phyloP scores from a whole-genome alignment of 37 sponge, comb jelly and placozoan species.

The Geodia barretti region DNA sequence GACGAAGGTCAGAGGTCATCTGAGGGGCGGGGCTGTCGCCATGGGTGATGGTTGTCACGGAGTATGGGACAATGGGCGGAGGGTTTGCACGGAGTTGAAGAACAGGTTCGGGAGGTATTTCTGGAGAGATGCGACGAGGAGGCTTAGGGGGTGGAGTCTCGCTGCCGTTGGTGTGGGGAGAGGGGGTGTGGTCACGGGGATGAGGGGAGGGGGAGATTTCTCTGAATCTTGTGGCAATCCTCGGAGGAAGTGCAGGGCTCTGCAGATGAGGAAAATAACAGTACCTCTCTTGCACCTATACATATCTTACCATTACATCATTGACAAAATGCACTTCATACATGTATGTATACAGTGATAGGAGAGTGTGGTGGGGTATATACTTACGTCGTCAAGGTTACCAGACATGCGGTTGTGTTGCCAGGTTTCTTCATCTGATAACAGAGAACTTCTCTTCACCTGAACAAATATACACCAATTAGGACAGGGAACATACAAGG shows the following conservation, averaged over 20 bases:
- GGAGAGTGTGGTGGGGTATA: neutral
- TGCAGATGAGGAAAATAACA: neutral
- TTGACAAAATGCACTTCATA: neutral
- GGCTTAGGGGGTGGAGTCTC: slow-evolving; percentile 15
- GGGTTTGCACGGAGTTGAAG: neutral
- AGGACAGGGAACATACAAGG: too few species aligned
- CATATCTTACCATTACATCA: neutral
- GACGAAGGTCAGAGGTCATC: neutral
- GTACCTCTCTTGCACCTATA: neutral
- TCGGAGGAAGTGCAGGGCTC: slow-evolving; percentile 25
- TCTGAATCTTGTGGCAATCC: slow-evolving; percentile 2
- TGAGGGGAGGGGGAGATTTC: slow-evolving; percentile 25
- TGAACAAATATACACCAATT: too few species aligned
- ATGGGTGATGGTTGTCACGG: slow-evolving; percentile 42
- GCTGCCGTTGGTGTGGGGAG: neutral
- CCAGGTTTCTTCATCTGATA: neutral
- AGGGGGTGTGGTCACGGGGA: neutral
- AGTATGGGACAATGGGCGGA: slow-evolving; percentile 41
- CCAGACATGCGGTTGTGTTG: neutral
- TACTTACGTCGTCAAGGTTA: neutral
- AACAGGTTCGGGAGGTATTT: neutral
- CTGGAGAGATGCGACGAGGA: neutral
- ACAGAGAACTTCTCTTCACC: neutral
- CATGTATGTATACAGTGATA: neutral
- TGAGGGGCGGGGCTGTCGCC: neutral